Conservation (phyloP, 1,140 invertebrate genomes). For the Streblospio benedicti region DNA sequence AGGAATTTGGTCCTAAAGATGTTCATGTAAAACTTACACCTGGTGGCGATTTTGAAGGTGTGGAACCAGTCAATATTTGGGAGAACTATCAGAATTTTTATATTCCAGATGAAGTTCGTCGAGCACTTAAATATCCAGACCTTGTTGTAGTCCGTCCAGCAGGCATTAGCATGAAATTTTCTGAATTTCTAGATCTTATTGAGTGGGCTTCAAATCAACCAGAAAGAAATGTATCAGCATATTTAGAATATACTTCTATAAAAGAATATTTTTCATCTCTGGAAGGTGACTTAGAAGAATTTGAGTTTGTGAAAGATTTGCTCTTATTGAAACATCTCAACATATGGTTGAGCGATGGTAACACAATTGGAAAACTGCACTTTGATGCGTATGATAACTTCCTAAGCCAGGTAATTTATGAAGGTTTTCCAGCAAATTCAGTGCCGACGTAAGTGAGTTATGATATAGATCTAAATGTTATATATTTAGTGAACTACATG, state of each 20-base stretch:
- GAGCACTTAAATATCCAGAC: slow-evolving; percentile 33
- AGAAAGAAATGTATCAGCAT: slow-evolving; percentile 32
- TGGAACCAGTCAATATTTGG: slow-evolving; percentile 31
- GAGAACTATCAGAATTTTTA: slow-evolving; percentile 27
- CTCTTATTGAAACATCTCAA: slow-evolving; percentile 31
- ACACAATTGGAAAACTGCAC: slow-evolving; percentile 39
- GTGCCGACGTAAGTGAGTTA: no score
- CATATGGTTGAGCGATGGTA: slow-evolving; percentile 44
- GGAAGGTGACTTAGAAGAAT: slow-evolving; percentile 31
- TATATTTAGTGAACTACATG: background rate
- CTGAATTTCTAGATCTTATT: slow-evolving; percentile 35
- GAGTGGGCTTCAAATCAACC: slow-evolving; percentile 22
- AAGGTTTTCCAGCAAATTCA: no score
- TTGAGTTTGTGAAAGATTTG: slow-evolving; percentile 27
- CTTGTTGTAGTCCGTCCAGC: slow-evolving; percentile 40
- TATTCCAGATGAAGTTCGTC: slow-evolving; percentile 27
- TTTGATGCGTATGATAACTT: slow-evolving; percentile 44
- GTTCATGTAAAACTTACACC: slow-evolving; percentile 40
- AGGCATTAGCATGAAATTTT: slow-evolving; percentile 31
- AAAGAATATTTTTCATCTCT: slow-evolving; percentile 34
- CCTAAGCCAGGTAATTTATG: slow-evolving; percentile 38
- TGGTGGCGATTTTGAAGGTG: slow-evolving; percentile 38
- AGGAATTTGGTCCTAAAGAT: slow-evolving; percentile 26
- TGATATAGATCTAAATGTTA: background rate
- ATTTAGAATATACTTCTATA: slow-evolving; percentile 41